phyloP scores from a whole-genome alignment of 2,888 invertebrate genomes.

The Eurytoma californica region DNA sequence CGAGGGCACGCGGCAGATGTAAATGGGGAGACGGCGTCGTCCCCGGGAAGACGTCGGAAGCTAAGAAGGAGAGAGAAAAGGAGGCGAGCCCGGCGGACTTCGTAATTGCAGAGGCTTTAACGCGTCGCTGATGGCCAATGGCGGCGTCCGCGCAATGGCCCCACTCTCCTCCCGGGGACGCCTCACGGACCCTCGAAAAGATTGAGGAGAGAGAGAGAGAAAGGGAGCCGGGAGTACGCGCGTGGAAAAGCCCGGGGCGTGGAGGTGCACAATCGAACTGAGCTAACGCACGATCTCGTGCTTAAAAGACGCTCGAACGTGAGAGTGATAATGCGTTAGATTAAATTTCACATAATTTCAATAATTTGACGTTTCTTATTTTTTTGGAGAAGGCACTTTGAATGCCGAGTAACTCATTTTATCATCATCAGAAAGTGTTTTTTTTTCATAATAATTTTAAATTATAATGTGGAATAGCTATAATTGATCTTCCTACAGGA shows the following conservation, averaged over 20 bases:
- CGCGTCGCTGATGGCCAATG: conserved; percentile 72
- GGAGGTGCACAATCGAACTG: too few species aligned
- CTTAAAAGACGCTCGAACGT: too few species aligned
- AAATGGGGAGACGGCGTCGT: conserved; percentile 57
- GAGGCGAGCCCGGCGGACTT: conserved; percentile 60
- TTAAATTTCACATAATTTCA: too few species aligned
- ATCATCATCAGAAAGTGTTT: too few species aligned
- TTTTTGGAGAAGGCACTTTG: too few species aligned
- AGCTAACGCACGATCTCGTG: too few species aligned
- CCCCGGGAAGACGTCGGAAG: conserved; percentile 34
- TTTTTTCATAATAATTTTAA: too few species aligned
- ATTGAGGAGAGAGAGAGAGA: conserved; percentile 51
- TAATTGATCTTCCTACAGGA: too few species aligned
- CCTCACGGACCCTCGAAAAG: conserved; percentile 57
- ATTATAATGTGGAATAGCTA: too few species aligned
- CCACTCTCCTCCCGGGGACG: neutral
- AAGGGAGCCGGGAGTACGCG: conserved; percentile 33
- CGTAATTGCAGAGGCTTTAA: conserved; percentile 72
- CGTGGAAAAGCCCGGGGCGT: neutral
- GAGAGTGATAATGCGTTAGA: too few species aligned
- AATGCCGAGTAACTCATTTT: too few species aligned
- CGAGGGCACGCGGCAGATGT: conserved; percentile 66
- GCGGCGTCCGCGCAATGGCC: conserved; percentile 57
- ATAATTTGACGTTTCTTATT: too few species aligned
- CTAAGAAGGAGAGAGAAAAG: conserved; percentile 19